A percentile compares a stretch with the other conserved stretches of the same genome.
Conservation (phyloP, 2,113 vertebrate genomes). For the Carlito syrichta region DNA sequence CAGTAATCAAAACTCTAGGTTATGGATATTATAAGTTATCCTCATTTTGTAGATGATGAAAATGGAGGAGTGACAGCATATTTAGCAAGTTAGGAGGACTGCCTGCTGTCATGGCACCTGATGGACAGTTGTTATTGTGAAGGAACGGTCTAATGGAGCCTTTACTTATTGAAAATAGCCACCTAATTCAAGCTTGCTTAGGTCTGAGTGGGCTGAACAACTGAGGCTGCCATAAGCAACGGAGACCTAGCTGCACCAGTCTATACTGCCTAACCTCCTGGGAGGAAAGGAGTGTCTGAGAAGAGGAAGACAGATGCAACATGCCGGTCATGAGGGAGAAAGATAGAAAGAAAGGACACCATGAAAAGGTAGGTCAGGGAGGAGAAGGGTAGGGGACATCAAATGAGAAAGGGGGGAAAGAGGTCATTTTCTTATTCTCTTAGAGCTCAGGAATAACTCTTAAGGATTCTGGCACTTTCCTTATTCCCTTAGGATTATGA, state of each 20-base stretch:
- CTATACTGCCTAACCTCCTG: not conserved
- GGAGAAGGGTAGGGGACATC: rapidly evolving
- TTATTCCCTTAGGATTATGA: not conserved
- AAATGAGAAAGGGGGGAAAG: not conserved
- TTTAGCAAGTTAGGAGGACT: not conserved
- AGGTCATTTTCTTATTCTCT: too few species aligned
- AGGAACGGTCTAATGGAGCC: not conserved
- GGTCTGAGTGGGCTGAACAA: not conserved
- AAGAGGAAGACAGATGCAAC: not conserved
- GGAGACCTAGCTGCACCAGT: not conserved
- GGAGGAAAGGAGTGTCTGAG: not conserved
- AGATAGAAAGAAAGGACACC: not conserved
- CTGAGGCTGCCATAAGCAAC: not conserved
- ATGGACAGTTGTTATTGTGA: not conserved
- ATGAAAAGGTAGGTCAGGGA: not conserved
- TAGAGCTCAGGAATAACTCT: too few species aligned
- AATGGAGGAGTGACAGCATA: too few species aligned
- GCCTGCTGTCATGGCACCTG: not conserved
- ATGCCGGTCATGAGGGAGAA: not conserved
- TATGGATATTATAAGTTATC: not conserved
- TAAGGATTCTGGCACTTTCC: not conserved
- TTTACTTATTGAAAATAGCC: not conserved
- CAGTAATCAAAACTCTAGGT: not conserved
- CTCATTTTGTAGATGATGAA: not conserved
- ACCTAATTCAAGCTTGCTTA: not conserved